Conservation (phyloP, 2,113 vertebrate species). For the Garra rufa region DNA sequence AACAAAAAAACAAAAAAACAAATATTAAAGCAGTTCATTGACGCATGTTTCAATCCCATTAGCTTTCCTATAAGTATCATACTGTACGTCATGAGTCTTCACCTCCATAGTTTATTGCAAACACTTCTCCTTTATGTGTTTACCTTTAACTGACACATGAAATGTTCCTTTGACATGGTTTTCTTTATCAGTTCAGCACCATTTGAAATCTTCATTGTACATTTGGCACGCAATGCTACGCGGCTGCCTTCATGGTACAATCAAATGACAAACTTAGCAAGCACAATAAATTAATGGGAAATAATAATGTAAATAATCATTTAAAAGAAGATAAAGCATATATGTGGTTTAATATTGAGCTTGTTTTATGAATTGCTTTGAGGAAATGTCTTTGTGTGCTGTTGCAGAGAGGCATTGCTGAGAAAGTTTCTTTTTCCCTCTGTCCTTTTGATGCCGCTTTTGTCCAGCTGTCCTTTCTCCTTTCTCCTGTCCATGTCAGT, state of each 20-base stretch:
- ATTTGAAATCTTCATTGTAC: conserved; percentile 46
- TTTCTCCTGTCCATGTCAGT: not conserved
- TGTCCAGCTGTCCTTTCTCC: not conserved
- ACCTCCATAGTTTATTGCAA: conserved; percentile 48
- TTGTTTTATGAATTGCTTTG: conserved; percentile 15
- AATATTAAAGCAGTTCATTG: not conserved
- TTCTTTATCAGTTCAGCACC: conserved; percentile 18
- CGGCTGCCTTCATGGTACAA: conserved; percentile 2
- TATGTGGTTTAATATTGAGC: conserved; percentile 40
- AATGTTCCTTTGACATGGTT: conserved; percentile 17
- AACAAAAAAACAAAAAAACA: not conserved
- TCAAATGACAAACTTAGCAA: conserved; percentile 18
- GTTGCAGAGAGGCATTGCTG: conserved; percentile 21
- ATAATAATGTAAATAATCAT: conserved; percentile 32
- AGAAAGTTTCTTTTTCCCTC: conserved; percentile 43
- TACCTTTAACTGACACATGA: conserved; percentile 5
- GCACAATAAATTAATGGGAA: conserved; percentile 75
- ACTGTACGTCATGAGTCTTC: not conserved
- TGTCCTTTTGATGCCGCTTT: conserved; percentile 24
- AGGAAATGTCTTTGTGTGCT: conserved; percentile 8
- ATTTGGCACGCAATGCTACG: not conserved
- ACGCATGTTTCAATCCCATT: not conserved
- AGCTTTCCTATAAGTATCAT: not conserved
- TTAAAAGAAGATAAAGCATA: conserved; percentile 33
- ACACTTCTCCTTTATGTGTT: conserved; percentile 41